Base-by-base conservation (phyloP, 2,113 vertebrate genomes). In the Embiotoca jacksoni region DNA sequence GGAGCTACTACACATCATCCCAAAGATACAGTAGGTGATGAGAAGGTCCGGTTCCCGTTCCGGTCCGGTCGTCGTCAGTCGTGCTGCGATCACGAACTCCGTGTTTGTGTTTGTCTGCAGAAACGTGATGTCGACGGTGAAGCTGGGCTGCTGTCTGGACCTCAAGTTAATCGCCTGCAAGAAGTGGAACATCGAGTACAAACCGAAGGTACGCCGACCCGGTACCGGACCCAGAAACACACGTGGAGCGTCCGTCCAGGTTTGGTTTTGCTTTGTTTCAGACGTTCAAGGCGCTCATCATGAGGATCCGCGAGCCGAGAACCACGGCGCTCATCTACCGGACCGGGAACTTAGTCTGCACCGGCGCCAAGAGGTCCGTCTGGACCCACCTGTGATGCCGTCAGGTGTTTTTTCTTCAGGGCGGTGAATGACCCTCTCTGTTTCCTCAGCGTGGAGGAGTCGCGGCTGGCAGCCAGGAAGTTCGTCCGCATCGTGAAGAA, bases 111-210 rank as follows among this genome's bases (percentile, higher is more conserved):
- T 15, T 59, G 32, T 59, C 52, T 81, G 78, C 86, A 99, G 97
- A 88, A 98, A 98, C 71, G 94, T 99, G 30, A 91, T 97, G 77
- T 96, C 96, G 0, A 96, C 96, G 46, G 96, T 96, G 68, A 96
- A 96, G 47, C 79, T 99, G 86, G 95, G 95, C 72, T 99, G 97
- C 88, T 92, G 87, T 50, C 90, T 99, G 80, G 95, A 99, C 75
- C 93, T 99, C 80, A 94, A 96, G 88, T 92, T 93, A 75, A 98
- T 99, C 50, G 96, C 95, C 64, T 90, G 95, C 70, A 95, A 93
- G 5, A 94, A 95, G 56, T 95, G 96, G 93, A 99, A 99, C 77
- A 96, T 96, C 54, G 95, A 98, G 86, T 97, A 97, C 78, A 97
- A 96, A 60, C 95, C 96, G 56, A 94, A 96, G 96, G 97, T 86